A percentile compares a stretch with the other conserved stretches of the same genome.
Evolutionary conservation across 1,140 invertebrate species (phyloP).

Genomic region (Drosophila grimshawi): DNA sequence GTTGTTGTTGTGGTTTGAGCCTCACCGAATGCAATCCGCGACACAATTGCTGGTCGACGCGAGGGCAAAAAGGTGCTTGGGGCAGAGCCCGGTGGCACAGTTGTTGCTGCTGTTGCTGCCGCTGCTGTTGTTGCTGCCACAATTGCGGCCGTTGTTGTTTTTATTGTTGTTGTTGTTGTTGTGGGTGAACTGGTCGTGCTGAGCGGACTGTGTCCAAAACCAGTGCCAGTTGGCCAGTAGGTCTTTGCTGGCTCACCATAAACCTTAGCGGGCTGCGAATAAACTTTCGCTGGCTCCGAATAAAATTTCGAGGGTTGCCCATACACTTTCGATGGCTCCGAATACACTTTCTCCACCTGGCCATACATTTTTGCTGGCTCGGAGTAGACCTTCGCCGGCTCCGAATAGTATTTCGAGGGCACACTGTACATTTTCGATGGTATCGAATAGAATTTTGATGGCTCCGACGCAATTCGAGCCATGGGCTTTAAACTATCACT

Average conservation of each 20-base stretch:
- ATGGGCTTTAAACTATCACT: slow-evolving; percentile 76
- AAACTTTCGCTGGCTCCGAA: slow-evolving; percentile 86
- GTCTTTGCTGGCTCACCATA: slow-evolving; percentile 86
- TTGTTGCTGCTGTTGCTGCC: slow-evolving; percentile 23
- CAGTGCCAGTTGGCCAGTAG: slow-evolving; percentile 73
- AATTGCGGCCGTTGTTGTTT: slow-evolving; percentile 15
- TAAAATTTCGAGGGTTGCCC: slow-evolving; percentile 87
- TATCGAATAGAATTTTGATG: slow-evolving; percentile 85
- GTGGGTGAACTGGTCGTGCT: slow-evolving; percentile 25
- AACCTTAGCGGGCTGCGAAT: slow-evolving; percentile 85
- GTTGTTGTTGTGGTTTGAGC: slow-evolving; percentile 72
- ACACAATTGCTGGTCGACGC: slow-evolving; percentile 84
- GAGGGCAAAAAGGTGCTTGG: slow-evolving; percentile 72
- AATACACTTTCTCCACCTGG: slow-evolving; percentile 88
- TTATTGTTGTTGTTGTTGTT: slow-evolving; percentile 8
- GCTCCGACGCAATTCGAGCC: slow-evolving; percentile 69
- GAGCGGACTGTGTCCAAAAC: not conserved
- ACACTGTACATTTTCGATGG: slow-evolving; percentile 86
- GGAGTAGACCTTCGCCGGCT: slow-evolving; percentile 87
- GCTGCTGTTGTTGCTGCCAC: slow-evolving; percentile 10
- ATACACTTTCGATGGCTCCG: slow-evolving; percentile 88
- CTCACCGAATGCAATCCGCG: slow-evolving; percentile 83
- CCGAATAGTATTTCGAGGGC: slow-evolving; percentile 87
- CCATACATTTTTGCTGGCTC: slow-evolving; percentile 88
- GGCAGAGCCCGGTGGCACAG: slow-evolving; percentile 57